Conservation (phyloP, 2,797 vertebrate genomes). For the Dallia pectoralis region DNA sequence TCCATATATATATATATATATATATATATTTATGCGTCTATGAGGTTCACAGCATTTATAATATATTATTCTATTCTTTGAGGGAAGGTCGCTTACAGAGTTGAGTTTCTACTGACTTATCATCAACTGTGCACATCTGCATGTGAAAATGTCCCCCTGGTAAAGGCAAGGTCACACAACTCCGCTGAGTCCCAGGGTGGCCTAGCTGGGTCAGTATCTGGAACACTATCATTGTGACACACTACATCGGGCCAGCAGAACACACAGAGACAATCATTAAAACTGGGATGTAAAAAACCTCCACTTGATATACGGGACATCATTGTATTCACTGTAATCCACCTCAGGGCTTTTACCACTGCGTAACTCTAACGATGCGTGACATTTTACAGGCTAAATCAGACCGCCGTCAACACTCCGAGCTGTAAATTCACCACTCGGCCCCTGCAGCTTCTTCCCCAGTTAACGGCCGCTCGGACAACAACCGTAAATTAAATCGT, state of each 20-base stretch:
- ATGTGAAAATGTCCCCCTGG: too few species aligned
- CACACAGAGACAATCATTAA: neutral
- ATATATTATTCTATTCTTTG: slow-evolving; percentile 41
- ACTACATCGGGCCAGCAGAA: slow-evolving; percentile 28
- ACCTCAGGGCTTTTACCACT: slow-evolving; percentile 59
- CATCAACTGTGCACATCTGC: neutral
- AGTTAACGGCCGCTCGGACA: slow-evolving; percentile 53
- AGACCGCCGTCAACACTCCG: slow-evolving; percentile 56
- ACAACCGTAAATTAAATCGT: slow-evolving; percentile 53
- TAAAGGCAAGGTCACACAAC: slow-evolving; percentile 12
- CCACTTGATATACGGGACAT: slow-evolving; percentile 56
- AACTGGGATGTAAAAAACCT: slow-evolving; percentile 37
- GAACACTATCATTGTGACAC: slow-evolving; percentile 47
- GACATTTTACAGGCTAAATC: slow-evolving; percentile 56
- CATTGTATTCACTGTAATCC: slow-evolving; percentile 52
- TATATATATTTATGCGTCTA: neutral
- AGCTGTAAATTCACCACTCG: slow-evolving; percentile 60
- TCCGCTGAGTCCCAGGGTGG: slow-evolving; percentile 40
- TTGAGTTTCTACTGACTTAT: slow-evolving; percentile 5
- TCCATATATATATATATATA: neutral
- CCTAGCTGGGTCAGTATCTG: slow-evolving; percentile 41
- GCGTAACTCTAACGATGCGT: slow-evolving; percentile 59
- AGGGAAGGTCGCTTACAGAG: slow-evolving; percentile 27
- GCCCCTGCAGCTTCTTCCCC: slow-evolving; percentile 47
- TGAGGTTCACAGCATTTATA: slow-evolving; percentile 41